Evolutionary conservation across 2,797 vertebrate species (phyloP).

Genomic region (Enteromius fasciolatus): DNA sequence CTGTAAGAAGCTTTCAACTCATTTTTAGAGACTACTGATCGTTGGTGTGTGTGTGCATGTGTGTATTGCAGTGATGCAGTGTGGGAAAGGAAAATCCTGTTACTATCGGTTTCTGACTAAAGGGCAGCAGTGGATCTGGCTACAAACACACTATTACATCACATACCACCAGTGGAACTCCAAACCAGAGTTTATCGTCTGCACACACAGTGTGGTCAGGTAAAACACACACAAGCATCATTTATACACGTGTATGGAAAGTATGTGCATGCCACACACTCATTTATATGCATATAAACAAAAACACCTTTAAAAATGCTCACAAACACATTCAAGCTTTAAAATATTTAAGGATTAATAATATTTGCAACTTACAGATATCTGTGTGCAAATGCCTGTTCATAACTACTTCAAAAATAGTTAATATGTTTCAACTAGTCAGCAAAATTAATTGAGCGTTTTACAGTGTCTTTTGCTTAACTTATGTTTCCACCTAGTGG

Average conservation of each 20-base stretch:
- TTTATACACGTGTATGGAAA: conserved; percentile 10
- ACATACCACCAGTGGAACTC: conserved; percentile 95
- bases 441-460: background rate
- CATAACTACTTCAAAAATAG: background rate
- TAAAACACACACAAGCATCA: conserved; percentile 59
- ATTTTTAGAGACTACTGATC: conserved; percentile 14
- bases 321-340: background rate
- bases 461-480: background rate
- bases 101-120: conserved; percentile 91
- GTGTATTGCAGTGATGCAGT: conserved; percentile 83
- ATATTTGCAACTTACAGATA: background rate
- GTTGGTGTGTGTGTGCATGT: conserved; percentile 18
- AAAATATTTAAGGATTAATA: background rate
- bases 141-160: conserved; percentile 90
- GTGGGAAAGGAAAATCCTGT: conserved; percentile 91
- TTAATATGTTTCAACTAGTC: background rate
- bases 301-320: background rate
- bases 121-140: conserved; percentile 90
- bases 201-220: conserved; percentile 87
- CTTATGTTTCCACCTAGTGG: conserved; percentile 42
- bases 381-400: background rate
- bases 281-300: background rate
- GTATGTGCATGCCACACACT: background rate
- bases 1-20: conserved; percentile 3
- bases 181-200: conserved; percentile 90